Evolutionary conservation across 2,797 vertebrate genomes (phyloP).

Genomic region (Acridotheres tristis): DNA sequence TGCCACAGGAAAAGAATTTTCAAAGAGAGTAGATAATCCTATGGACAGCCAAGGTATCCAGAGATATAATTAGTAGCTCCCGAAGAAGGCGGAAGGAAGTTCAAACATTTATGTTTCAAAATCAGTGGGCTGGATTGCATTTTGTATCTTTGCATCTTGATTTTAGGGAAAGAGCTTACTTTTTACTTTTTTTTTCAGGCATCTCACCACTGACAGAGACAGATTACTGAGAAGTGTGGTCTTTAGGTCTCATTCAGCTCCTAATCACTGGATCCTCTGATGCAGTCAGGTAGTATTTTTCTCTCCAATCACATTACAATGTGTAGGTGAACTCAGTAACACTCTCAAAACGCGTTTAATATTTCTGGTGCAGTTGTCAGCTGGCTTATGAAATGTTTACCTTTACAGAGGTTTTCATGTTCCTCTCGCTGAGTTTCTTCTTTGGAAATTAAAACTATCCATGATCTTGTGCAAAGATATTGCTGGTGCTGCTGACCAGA

Average conservation of each 20-base stretch:
- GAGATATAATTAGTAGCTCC: neutral
- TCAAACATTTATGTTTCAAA: neutral
- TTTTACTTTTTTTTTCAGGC: neutral
- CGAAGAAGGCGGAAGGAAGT: neutral
- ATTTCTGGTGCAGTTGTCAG: neutral
- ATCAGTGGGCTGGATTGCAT: neutral
- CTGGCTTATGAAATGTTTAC: constrained; percentile 8
- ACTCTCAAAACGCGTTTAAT: constrained; percentile 6
- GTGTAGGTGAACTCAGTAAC: neutral
- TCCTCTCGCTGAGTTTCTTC: neutral
- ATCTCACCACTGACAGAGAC: neutral
- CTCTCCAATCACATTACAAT: neutral
- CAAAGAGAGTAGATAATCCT: neutral
- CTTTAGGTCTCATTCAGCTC: constrained; percentile 4
- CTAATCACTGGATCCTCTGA: constrained; percentile 17
- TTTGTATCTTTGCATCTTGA: neutral
- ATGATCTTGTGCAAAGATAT: neutral
- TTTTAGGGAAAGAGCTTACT: neutral
- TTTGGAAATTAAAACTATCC: constrained; percentile 22
- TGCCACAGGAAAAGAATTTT: neutral
- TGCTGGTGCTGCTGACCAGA: constrained; percentile 25
- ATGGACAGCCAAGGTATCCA: neutral
- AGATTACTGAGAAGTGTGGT: neutral
- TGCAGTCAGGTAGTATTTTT: neutral
- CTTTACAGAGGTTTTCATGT: neutral